Evolutionary conservation across 2,113 vertebrate genomes (phyloP).

Genomic region (Chlamydotis undulata): DNA sequence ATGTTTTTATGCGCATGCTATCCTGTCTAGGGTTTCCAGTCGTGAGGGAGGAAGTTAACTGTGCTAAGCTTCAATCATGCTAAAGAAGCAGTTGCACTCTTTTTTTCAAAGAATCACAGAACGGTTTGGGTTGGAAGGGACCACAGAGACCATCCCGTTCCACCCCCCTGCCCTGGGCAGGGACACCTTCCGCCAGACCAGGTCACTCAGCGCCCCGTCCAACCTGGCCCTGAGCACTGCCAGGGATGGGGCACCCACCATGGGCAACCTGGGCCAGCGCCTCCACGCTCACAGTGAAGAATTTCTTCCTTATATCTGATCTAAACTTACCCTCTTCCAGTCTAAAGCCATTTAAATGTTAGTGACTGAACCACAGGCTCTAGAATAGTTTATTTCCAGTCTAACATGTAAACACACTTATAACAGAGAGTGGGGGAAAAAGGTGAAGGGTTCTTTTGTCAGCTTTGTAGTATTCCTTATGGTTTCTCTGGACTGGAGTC

Average conservation of each 20-base stretch:
- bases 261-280: no score
- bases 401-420: background rate
- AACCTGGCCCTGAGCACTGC: no score
- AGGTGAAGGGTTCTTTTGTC: background rate
- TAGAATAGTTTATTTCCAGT: background rate
- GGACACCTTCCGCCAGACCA: no score
- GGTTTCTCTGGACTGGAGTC: background rate
- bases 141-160: no score
- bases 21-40: background rate
- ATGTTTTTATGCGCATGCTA: fast-evolving
- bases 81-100: background rate
- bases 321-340: no score
- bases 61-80: no score
- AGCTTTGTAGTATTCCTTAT: background rate
- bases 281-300: no score
- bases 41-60: background rate
- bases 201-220: no score
- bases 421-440: background rate
- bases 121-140: no score
- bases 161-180: no score
- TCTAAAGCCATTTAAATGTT: background rate
- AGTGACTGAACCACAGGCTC: background rate
- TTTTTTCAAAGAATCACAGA: background rate
- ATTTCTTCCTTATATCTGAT: no score
- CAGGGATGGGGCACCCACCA: no score